Evolutionary conservation across 1,140 invertebrate genomes (phyloP), one percentile per base, ranked within the genome.

Genomic region (Bombus confusus): DNA sequence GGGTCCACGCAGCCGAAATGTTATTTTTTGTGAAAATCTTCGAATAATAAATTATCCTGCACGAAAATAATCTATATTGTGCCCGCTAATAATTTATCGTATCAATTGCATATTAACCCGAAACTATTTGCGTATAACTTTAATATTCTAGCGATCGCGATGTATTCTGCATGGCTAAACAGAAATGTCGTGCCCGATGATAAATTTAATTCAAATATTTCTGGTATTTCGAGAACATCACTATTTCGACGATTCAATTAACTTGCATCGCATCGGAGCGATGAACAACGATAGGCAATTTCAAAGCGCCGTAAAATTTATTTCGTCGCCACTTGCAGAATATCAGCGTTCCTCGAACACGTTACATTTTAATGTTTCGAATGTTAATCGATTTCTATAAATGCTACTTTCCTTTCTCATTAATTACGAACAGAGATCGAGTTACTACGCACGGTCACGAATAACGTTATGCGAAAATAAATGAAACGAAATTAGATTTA

Each of bases 171-270:
- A 37, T 64, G 77, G 62, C 31, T 43, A 28, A 47, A 43, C 62
- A 43, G 47, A 39, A 59, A 76, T 13, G 74, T 76, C 47, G 34
- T 34, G 31, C 22, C 47, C 74, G 74, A 76, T 76, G 74, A 76
- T 76, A 59, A 76, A 76, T 76, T 79, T 79, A 79, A 79, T 79
- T 25, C 62, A 79, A 79, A 79, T 79, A 79, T 79, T 79, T 79
- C 77, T 79, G 77, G 41, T 68, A 79, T 79, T 66, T 47, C 77
- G 62, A 34, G 41, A 47, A 34, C 77, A 66, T 41, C 62, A 6
- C 77, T 66, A 66, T 79, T 79, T 66, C 77, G 39, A 47, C 59
- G 62, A 79, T 79, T 79, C 59, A 79, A 79, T 79, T 79, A 79
- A 79, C 77, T 47, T 79, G 41, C 59, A 47, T 47, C 62, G 62